Evolutionary conservation across 2,888 invertebrate genomes (phyloP).

Genomic region (Fragum sueziense): DNA sequence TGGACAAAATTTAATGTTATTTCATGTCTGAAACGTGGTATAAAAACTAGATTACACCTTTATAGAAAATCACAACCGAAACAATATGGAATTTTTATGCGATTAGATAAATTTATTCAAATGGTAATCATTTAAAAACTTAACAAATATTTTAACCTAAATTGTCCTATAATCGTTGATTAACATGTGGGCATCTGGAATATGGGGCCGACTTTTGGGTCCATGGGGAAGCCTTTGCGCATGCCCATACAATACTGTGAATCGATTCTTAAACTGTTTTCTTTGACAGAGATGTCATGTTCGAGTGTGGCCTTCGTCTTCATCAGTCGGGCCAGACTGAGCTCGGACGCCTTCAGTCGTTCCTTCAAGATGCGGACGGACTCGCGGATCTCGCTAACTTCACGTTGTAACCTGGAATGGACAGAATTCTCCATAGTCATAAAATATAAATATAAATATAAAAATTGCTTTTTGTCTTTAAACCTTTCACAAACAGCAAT

Average conservation of each 20-base stretch:
- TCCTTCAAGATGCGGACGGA: constrained; percentile 91
- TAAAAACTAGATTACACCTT: neutral
- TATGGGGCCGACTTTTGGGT: constrained; percentile 81
- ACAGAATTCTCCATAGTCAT: no score
- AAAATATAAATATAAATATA: no score
- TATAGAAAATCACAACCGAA: neutral
- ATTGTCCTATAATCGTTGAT: neutral
- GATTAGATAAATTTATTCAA: constrained; percentile 6
- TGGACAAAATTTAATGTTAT: no score
- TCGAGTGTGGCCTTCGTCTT: constrained; percentile 92
- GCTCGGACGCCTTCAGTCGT: constrained; percentile 87
- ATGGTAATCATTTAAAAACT: constrained; percentile 14
- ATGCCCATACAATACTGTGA: constrained; percentile 96
- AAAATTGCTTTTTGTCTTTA: no score
- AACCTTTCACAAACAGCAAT: no score
- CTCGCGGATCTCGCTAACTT: constrained; percentile 92
- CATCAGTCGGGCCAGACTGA: constrained; percentile 85
- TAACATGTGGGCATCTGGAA: constrained; percentile 80
- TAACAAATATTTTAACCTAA: constrained; percentile 24
- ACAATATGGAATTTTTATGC: neutral
- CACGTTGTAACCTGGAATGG: constrained; percentile 89
- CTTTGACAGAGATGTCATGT: constrained; percentile 92
- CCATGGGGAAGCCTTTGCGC: constrained; percentile 92
- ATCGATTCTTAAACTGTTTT: constrained; percentile 94
- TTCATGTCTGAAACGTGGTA: no score